Percentiles rank a stretch among this genome's conserved stretches.
These are phyloP conservation scores for Lasaia peninsularis DNA, from an alignment of 1,140 invertebrate species.

Conservation along the genomic window DNA sequence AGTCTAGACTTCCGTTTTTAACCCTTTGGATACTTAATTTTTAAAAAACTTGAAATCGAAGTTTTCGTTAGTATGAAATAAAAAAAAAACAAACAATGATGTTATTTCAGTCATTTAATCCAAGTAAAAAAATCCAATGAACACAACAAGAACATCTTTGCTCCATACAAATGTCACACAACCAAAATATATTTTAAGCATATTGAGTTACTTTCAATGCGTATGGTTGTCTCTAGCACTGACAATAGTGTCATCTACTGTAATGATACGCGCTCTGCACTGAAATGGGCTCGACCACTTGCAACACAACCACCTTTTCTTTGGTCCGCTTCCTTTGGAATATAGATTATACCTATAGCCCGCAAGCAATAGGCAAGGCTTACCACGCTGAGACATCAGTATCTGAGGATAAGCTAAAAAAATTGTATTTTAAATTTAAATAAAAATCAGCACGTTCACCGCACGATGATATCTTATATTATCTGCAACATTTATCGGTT, in stretches of 20 bases:
- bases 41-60: no score
- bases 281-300: conserved; percentile 17
- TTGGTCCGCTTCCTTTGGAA: neutral
- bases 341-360: neutral
- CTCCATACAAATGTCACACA: neutral
- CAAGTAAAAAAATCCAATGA: no score
- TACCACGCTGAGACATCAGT: neutral
- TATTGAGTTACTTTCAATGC: conserved; percentile 3
- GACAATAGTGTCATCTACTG: conserved; percentile 16
- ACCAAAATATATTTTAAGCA: neutral
- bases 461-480: no score
- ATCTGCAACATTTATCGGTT: no score
- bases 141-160: no score
- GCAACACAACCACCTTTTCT: conserved; percentile 24
- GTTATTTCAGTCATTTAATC: no score
- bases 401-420: neutral
- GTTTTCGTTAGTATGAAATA: no score
- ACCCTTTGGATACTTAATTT: no score
- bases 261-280: conserved; percentile 21
- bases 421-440: neutral
- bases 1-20: no score
- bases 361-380: neutral
- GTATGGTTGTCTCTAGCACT: conserved; percentile 14
- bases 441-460: neutral
- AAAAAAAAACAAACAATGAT: no score